A percentile compares a stretch with the other conserved stretches of the same genome.
These are phyloP conservation scores for Apamea sordens DNA, from an alignment of 2,888 invertebrate genomes.

Conservation along the genomic window DNA sequence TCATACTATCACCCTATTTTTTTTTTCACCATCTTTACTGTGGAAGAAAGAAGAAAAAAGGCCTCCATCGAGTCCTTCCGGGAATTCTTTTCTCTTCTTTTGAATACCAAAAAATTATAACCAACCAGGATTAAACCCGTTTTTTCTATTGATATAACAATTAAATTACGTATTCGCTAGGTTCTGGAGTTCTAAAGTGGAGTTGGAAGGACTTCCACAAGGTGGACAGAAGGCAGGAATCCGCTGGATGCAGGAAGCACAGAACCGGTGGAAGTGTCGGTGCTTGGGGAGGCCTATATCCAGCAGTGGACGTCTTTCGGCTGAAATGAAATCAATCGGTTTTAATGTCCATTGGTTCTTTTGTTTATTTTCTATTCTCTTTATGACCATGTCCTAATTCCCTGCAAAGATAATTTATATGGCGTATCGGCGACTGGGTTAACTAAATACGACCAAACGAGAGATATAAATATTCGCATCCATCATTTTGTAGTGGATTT, in stretches of 20 bases:
- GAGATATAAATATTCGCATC: conserved; percentile 74
- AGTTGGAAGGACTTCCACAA: background rate
- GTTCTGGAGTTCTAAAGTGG: background rate
- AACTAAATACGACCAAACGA: conserved; percentile 73
- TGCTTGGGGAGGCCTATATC: background rate
- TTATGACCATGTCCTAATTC: conserved; percentile 46
- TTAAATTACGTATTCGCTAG: background rate
- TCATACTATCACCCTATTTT: background rate
- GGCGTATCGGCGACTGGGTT: conserved; percentile 77
- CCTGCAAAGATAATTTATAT: conserved; percentile 75
- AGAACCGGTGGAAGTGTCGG: background rate
- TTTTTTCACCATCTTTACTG: too few species aligned
- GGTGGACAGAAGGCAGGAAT: background rate
- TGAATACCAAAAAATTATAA: background rate
- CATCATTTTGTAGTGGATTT: conserved; percentile 72
- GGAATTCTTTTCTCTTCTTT: background rate
- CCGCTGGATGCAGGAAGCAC: background rate
- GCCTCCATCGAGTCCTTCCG: background rate
- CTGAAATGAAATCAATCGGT: too few species aligned
- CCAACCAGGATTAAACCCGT: background rate
- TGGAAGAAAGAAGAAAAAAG: too few species aligned
- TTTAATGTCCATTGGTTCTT: background rate
- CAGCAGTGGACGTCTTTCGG: too few species aligned
- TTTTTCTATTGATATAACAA: background rate
- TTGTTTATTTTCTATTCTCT: conserved; percentile 18